Conservation (phyloP, 2,113 vertebrate species). For the Thalassoma bifasciatum region DNA sequence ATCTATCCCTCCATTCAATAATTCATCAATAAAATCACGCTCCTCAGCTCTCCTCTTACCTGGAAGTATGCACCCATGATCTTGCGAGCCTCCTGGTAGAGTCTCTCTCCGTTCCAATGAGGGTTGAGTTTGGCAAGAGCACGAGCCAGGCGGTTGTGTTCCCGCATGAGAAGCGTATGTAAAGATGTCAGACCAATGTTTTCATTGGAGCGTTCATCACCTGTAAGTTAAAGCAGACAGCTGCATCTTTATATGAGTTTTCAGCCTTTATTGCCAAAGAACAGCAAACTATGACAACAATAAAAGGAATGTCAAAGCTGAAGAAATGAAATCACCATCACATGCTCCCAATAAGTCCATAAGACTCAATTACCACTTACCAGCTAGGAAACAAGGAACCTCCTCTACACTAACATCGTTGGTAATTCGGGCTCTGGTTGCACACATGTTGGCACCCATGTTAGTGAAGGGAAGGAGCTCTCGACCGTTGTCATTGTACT, state of each 20-base stretch:
- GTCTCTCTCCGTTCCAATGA: slow-evolving; percentile 76
- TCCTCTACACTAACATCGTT: slow-evolving; percentile 44
- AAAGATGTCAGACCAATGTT: slow-evolving; percentile 75
- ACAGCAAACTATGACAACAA: not conserved
- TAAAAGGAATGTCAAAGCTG: not conserved
- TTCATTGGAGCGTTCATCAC: slow-evolving; percentile 76
- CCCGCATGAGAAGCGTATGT: slow-evolving; percentile 80
- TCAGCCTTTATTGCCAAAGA: too few species aligned
- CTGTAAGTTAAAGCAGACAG: slow-evolving; percentile 46
- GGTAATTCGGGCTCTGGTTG: slow-evolving; percentile 61
- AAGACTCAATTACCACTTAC: slow-evolving; percentile 64
- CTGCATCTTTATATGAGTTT: too few species aligned
- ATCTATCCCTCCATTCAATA: not conserved
- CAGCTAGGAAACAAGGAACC: slow-evolving; percentile 79
- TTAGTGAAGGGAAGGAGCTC: slow-evolving; percentile 79
- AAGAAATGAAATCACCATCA: not conserved
- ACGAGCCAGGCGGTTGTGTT: slow-evolving; percentile 83
- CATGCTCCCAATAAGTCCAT: not conserved
- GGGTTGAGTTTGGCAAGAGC: slow-evolving; percentile 76
- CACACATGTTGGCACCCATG: slow-evolving; percentile 60
- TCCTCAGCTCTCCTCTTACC: slow-evolving; percentile 51
- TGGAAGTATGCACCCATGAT: slow-evolving; percentile 79
- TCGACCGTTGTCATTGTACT: slow-evolving; percentile 66
- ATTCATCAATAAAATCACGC: not conserved
- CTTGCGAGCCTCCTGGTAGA: slow-evolving; percentile 83